Evolutionary conservation across 1,140 invertebrate genomes (phyloP), one percentile per base, ranked within the genome.

Genomic region (Nebria ingens): DNA sequence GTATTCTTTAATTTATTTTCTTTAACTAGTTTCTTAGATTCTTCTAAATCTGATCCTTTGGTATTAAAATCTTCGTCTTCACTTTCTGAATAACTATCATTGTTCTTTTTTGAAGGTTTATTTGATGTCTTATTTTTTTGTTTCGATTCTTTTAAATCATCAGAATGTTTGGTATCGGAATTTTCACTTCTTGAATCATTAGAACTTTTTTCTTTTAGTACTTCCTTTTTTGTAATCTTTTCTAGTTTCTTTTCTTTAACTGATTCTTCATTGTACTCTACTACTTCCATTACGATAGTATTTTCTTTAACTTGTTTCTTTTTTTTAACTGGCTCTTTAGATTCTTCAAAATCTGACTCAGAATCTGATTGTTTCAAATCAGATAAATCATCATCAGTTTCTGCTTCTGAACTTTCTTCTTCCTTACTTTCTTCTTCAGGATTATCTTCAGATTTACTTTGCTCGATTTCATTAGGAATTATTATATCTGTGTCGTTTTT

Each of bases 321-420:
- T 53, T 50, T 62, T 13, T 66, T 59, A 15, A 61, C 59, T 13
- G 45, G 19, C 53, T 40, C 54, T 34, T 60, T 59, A 15, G 51
- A 59, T 4, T 65, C 66, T 3, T 56, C 62, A 63, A 20, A 56
- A 19, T 62, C 52, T 53, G 58, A 58, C 54, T 68, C 60, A 55
- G 56, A 63, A 52, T 68, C 59, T 21, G 60, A 65, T 23, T 56
- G 64, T 61, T 62, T 66, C 53, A 65, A 61, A 60, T 68, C 64
- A 54, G 66, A 66, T 29, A 70, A 60, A 56, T 70, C 58, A 65
- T 71, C 68, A 52, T 68, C 62, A 55, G 61, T 61, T 57, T 66
- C 61, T 34, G 62, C 53, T 59, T 59, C 58, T 11, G 58, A 59
- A 52, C 54, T 55, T 22, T 56, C 57, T 29, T 54, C 57, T 34